Evolutionary conservation across 2,888 invertebrate genomes (phyloP).

Genomic region (Atherix ibis): DNA sequence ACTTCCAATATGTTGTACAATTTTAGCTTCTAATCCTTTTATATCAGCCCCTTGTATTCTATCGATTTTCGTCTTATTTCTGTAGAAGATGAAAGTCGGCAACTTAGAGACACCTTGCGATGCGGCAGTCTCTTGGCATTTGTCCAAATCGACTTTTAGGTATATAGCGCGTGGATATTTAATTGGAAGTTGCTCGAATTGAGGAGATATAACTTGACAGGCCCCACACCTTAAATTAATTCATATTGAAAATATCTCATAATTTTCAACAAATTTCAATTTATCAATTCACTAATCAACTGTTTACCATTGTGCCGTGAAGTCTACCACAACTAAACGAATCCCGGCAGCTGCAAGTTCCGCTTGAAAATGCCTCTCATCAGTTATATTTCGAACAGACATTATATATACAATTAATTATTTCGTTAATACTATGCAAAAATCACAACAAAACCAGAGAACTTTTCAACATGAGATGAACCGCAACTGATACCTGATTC

Average conservation of each 20-base stretch:
- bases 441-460: no score
- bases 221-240: conserved; percentile 74
- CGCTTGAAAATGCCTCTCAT: conserved; percentile 52
- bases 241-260: neutral
- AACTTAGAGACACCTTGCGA: conserved; percentile 84
- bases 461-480: no score
- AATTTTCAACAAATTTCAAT: neutral
- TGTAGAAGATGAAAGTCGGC: conserved; percentile 96
- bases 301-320: conserved; percentile 79
- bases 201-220: conserved; percentile 84
- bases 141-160: conserved; percentile 79
- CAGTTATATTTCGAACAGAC: conserved; percentile 29
- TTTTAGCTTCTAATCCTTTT: conserved; percentile 66
- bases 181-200: conserved; percentile 73
- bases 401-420: conserved; percentile 18
- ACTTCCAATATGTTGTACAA: conserved; percentile 64
- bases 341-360: conserved; percentile 73
- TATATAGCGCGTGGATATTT: conserved; percentile 84
- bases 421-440: no score
- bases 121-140: conserved; percentile 76
- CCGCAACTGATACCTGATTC: no score
- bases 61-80: conserved; percentile 76
- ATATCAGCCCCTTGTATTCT: conserved; percentile 79
- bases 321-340: conserved; percentile 86
- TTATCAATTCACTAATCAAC: no score